These are phyloP conservation scores for Callaeas wilsoni DNA, from an alignment of 2,113 vertebrate genomes.

Conservation along the genomic window DNA sequence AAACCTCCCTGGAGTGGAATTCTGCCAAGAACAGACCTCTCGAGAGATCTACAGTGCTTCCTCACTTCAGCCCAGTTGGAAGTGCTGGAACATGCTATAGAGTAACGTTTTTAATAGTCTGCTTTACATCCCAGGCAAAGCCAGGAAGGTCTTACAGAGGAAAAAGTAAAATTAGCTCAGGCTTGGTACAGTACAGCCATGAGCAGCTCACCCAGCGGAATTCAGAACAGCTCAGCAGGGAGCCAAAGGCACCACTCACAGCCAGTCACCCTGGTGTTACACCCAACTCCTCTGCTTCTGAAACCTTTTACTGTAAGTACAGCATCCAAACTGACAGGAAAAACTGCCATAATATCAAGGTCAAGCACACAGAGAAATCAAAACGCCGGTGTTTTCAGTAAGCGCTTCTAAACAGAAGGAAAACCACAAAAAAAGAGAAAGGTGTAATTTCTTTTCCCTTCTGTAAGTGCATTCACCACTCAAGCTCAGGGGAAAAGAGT, in stretches of 20 bases:
- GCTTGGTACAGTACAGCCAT: rapidly evolving
- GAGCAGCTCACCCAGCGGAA: rapidly evolving
- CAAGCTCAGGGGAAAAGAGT: background rate
- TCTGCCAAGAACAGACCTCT: background rate
- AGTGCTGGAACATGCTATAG: background rate
- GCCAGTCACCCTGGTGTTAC: background rate
- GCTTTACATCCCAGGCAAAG: background rate
- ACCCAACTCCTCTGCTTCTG: background rate
- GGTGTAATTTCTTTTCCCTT: background rate
- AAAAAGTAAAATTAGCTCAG: background rate
- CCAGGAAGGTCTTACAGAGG: background rate
- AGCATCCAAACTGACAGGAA: background rate
- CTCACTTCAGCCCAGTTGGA: background rate
- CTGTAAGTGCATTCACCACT: background rate
- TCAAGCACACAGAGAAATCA: background rate
- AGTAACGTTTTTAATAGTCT: background rate
- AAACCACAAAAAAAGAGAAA: background rate
- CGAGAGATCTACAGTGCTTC: background rate
- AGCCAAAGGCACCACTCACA: background rate
- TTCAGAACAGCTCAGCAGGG: background rate
- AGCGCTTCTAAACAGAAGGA: background rate
- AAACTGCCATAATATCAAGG: background rate
- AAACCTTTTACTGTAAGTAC: background rate
- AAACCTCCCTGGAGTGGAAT: background rate
- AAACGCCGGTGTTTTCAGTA: rapidly evolving